Percentiles rank a stretch among this genome's conserved stretches.
Evolutionary conservation across 2,113 vertebrate species (phyloP).

Genomic region (Gnathonemus echidnorhynchus): DNA sequence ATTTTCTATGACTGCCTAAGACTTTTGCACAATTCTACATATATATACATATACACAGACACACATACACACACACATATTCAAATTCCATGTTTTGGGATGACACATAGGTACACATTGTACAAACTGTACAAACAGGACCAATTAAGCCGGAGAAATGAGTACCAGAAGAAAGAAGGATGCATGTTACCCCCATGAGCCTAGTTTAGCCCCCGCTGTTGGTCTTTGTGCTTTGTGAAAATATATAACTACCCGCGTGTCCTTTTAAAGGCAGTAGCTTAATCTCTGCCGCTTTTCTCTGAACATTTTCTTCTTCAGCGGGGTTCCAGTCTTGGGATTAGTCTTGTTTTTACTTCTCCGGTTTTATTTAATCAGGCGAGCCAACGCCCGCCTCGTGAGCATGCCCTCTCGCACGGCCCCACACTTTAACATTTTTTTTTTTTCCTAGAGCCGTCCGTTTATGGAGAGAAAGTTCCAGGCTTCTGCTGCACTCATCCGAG

Average conservation of each 20-base stretch:
- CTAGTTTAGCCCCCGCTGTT: neutral
- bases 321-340: neutral
- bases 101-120: neutral
- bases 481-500: neutral
- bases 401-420: neutral
- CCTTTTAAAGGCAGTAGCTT: constrained; percentile 12
- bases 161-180: neutral
- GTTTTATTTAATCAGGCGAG: constrained; percentile 10
- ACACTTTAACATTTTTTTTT: neutral
- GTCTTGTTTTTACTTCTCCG: neutral
- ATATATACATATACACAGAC: neutral
- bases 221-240: neutral
- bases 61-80: neutral
- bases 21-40: neutral
- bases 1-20: neutral
- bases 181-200: neutral
- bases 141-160: neutral
- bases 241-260: neutral
- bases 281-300: neutral
- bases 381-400: neutral
- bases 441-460: neutral
- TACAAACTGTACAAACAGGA: neutral
- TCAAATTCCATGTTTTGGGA: neutral
- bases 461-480: constrained; percentile 7
- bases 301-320: neutral